Percentiles rank a stretch among this genome's conserved stretches.
These are phyloP conservation scores for Lycocerus yunnanus DNA, from an alignment of 2,888 invertebrate species.

Conservation along the genomic window DNA sequence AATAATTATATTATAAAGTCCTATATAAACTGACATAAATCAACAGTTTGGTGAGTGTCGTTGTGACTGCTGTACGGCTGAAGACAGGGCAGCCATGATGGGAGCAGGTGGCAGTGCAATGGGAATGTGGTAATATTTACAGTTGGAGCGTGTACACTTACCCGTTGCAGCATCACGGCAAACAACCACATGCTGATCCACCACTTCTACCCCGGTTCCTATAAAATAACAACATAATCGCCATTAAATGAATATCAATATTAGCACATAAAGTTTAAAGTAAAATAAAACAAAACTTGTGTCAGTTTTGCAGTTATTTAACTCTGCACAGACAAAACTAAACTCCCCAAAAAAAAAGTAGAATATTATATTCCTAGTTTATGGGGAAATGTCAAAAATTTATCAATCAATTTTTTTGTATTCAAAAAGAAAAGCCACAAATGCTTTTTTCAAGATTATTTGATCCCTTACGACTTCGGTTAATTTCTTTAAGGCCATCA, in stretches of 20 bases:
- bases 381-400: too few species aligned
- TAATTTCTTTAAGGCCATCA: too few species aligned
- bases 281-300: too few species aligned
- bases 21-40: constrained; percentile 54
- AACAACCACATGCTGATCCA: constrained; percentile 93
- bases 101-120: constrained; percentile 85
- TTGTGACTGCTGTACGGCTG: constrained; percentile 57
- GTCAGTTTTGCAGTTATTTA: too few species aligned
- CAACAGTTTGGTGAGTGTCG: constrained; percentile 49
- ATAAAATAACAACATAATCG: constrained; percentile 53
- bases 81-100: constrained; percentile 67
- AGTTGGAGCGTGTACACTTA: constrained; percentile 89
- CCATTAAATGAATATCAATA: not conserved
- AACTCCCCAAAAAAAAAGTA: too few species aligned
- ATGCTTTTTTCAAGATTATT: too few species aligned
- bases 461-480: too few species aligned
- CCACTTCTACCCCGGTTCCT: constrained; percentile 95
- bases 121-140: constrained; percentile 98
- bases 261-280: not conserved
- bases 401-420: too few species aligned
- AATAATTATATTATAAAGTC: constrained; percentile 53
- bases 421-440: too few species aligned
- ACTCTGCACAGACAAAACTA: too few species aligned
- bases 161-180: constrained; percentile 95
- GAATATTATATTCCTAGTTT: too few species aligned